A percentile compares a stretch with the other conserved stretches of the same genome.
phyloP scores from a whole-genome alignment of 2,797 vertebrate species.

The Acridotheres tristis region DNA sequence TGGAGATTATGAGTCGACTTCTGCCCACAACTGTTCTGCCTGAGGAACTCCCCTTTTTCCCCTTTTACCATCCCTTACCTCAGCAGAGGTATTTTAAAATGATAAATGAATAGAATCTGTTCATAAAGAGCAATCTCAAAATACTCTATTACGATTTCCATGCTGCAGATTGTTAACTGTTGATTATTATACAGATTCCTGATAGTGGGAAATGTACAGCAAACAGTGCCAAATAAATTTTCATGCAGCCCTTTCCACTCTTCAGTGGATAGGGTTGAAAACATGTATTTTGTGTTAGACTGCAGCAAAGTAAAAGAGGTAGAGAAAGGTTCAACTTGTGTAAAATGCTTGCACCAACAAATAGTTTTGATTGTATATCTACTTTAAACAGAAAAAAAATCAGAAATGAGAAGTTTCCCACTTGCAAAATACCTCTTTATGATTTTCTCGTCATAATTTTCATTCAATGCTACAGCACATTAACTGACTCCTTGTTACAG shows the following conservation, averaged over 20 bases:
- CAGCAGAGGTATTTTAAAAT: neutral
- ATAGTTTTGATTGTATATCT: neutral
- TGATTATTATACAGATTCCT: neutral
- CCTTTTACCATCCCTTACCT: neutral
- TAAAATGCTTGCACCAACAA: neutral
- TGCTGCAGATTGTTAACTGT: neutral
- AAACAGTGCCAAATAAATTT: slow-evolving; percentile 1
- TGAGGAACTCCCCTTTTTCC: neutral
- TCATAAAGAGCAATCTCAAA: neutral
- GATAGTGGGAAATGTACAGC: neutral
- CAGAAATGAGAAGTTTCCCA: neutral
- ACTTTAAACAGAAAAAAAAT: neutral
- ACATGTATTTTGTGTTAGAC: neutral
- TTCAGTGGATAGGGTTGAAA: neutral
- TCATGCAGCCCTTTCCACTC: neutral
- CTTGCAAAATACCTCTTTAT: neutral
- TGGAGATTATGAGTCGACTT: neutral
- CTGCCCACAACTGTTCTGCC: neutral
- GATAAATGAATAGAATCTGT: neutral
- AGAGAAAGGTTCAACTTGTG: neutral
- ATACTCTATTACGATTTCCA: neutral
- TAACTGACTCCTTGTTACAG: neutral
- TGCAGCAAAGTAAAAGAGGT: neutral
- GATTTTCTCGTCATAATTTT: neutral
- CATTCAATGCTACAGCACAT: neutral